phyloP scores from a whole-genome alignment of 1,140 invertebrate genomes.

The Drosophila yakuba region DNA sequence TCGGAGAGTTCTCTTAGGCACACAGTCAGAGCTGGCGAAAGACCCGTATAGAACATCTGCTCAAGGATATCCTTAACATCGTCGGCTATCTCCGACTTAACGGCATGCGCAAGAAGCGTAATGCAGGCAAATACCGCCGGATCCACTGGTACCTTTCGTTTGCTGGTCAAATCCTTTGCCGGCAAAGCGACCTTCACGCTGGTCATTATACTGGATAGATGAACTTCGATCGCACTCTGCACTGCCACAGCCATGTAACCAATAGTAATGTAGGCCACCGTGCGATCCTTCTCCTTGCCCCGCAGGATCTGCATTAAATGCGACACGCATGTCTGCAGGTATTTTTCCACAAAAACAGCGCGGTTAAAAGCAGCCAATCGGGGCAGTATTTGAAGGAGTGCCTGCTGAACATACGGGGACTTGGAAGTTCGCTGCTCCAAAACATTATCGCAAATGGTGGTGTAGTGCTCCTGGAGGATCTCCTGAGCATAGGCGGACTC shows the following conservation, averaged over 20 bases:
- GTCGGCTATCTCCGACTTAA: constrained; percentile 89
- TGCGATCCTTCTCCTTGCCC: constrained; percentile 92
- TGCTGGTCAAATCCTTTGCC: constrained; percentile 90
- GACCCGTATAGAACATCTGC: constrained; percentile 95
- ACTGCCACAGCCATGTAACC: constrained; percentile 97
- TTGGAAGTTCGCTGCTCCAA: constrained; percentile 91
- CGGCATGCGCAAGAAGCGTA: constrained; percentile 95
- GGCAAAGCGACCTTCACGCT: constrained; percentile 93
- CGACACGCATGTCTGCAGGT: constrained; percentile 91
- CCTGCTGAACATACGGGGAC: constrained; percentile 94
- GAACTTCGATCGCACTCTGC: constrained; percentile 91
- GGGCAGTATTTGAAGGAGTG: constrained; percentile 95
- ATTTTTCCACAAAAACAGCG: constrained; percentile 91
- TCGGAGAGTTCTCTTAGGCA: constrained; percentile 95
- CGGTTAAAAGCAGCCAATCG: constrained; percentile 96
- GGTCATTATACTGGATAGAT: constrained; percentile 94
- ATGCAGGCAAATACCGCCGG: constrained; percentile 97
- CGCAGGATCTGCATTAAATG: constrained; percentile 92
- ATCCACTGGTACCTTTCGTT: constrained; percentile 91
- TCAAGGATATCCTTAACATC: constrained; percentile 95
- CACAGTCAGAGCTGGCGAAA: constrained; percentile 95
- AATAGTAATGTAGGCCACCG: constrained; percentile 94
- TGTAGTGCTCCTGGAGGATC: constrained; percentile 93
- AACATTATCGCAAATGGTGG: constrained; percentile 92
- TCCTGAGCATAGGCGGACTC: constrained; percentile 95